phyloP scores from a whole-genome alignment of 2,888 invertebrate species.

The Caenorhabditis becei region DNA sequence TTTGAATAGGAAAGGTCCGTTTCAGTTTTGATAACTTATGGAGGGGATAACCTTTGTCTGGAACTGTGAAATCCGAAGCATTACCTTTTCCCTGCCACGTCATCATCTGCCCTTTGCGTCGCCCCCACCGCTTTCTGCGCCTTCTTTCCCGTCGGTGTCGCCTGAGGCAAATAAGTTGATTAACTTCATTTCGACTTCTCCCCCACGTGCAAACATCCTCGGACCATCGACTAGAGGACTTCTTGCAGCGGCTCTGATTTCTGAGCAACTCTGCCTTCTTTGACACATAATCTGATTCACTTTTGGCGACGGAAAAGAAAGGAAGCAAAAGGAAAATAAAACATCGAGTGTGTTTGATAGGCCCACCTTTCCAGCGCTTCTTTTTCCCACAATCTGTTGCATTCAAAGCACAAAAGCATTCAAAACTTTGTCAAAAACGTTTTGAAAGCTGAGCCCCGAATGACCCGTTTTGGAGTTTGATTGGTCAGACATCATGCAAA shows the following conservation, averaged over 20 bases:
- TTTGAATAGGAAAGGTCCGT: too few species aligned
- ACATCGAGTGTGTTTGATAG: not conserved
- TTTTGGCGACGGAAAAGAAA: conserved; percentile 9
- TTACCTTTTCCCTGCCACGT: conserved; percentile 30
- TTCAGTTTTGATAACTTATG: too few species aligned
- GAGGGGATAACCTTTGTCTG: too few species aligned
- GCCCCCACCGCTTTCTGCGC: conserved; percentile 1
- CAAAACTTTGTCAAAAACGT: conserved; percentile 14
- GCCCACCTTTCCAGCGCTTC: not conserved
- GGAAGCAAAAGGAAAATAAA: conserved; percentile 5
- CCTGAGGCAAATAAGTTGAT: conserved; percentile 58
- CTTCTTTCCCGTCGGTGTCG: conserved; percentile 8
- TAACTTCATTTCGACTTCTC: conserved; percentile 54
- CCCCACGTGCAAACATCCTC: conserved; percentile 44
- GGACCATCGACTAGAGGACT: conserved; percentile 37
- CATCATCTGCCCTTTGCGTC: conserved; percentile 22
- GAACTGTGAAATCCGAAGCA: too few species aligned
- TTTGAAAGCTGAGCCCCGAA: conserved; percentile 35
- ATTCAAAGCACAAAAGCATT: conserved; percentile 4
- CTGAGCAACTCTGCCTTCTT: conserved; percentile 7
- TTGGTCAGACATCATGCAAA: conserved; percentile 47
- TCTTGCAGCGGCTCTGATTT: conserved; percentile 28
- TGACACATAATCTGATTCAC: conserved; percentile 33
- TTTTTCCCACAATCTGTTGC: not conserved
- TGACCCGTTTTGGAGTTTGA: conserved; percentile 42